A percentile compares a stretch with the other conserved stretches of the same genome.
These are phyloP conservation scores for Calyptommatus sinebrachiatus DNA, from an alignment of 2,113 vertebrate genomes.

Conservation along the genomic window DNA sequence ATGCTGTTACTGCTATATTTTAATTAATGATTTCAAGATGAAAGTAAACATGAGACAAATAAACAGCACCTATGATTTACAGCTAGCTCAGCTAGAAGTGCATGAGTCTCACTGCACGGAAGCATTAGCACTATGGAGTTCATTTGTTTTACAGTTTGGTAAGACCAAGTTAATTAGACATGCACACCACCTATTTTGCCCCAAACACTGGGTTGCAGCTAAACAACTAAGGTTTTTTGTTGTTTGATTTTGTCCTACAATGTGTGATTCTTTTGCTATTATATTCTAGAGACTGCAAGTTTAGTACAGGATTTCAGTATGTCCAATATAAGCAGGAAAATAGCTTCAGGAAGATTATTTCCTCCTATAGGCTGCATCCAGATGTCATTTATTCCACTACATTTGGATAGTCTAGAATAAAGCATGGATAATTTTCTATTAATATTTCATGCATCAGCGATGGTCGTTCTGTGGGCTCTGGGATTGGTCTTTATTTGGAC, in stretches of 20 bases:
- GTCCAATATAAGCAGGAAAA: neutral
- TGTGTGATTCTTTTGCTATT: neutral
- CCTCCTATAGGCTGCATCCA: no score
- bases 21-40: conserved; percentile 51
- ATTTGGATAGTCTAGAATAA: no score
- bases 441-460: no score
- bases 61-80: neutral
- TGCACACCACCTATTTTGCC: neutral
- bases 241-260: no score
- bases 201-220: neutral
- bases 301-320: neutral
- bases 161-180: neutral
- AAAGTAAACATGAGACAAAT: conserved; percentile 27
- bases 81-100: conserved; percentile 9
- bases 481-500: no score
- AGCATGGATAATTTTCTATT: no score
- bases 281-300: neutral
- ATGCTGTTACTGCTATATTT: conserved; percentile 11
- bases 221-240: neutral
- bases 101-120: conserved; percentile 25
- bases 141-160: conserved; percentile 9
- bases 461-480: no score
- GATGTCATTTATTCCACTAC: no score
- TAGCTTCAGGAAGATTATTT: no score
- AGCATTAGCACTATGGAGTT: conserved; percentile 13